Evolutionary conservation across 2,113 vertebrate genomes (phyloP), one percentile per base, ranked within the genome.

Genomic region (Pipra filicauda): DNA sequence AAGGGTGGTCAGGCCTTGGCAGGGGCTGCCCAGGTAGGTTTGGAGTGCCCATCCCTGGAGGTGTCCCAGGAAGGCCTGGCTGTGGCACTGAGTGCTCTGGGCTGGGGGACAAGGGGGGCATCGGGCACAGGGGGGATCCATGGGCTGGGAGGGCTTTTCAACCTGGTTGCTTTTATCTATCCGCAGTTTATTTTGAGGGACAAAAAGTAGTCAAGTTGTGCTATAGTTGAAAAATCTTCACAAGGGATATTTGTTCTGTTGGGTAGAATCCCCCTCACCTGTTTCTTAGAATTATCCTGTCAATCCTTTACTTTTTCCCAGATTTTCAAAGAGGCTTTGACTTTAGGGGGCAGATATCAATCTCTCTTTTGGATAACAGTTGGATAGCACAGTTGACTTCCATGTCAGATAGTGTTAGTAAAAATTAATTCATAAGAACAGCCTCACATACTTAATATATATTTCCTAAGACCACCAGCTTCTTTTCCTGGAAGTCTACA

Each of bases 231-330:
- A 89, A 94, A 94, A 90, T 85, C 27, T 64, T 66, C 70, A 57
- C 46, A 66, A 85, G 52, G 52, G 90, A 72, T 6, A 12, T 52
- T 79, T 49, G 70, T 73, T 92, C 78, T 91, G 26, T 76, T 73
- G 71, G 5, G 31, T 86, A 62, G 64, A 92, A 65, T 87, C 75
- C 82, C 51, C 52, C 22, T 91, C 28, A 35, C 93, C 81, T 9
- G 6, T 80, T 96, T 91, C 49, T 41, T 74, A 75, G 76, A 88
- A 91, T 93, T 92, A 85, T 89, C 52, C 51, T 86, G n/a, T 77
- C 64, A 77, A 55, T 54, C 30, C 22, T 65, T 77, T 49, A 14
- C 51, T 80, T 69, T 54, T 87, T 24, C 26, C 13, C 23, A 80
- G 64, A 6, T 74, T 59, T 79, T 81, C 37, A 43, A 6, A 59